phyloP scores from a whole-genome alignment of 2,797 vertebrate genomes.

The Percopsis omiscomaycus region DNA sequence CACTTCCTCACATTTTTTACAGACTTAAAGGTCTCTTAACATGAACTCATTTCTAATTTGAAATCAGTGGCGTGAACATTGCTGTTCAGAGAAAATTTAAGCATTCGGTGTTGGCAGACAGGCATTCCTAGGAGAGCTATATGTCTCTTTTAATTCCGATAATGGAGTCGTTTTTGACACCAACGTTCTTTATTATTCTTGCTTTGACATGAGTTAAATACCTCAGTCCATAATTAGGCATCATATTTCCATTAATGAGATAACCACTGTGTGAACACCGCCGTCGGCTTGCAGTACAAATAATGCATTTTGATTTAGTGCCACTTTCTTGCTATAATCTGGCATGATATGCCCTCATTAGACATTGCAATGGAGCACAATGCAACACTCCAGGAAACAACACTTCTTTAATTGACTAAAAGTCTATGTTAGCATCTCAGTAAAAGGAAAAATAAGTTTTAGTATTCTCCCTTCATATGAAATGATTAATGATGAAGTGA shows the following conservation, averaged over 20 bases:
- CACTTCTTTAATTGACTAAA: too few relatives aligned
- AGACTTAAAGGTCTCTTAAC: slow-evolving; percentile 30
- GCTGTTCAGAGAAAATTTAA: slow-evolving; percentile 14
- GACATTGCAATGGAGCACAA: background rate
- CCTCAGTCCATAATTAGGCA: background rate
- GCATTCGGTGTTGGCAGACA: slow-evolving; percentile 19
- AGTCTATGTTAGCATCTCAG: too few relatives aligned
- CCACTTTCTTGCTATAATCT: background rate
- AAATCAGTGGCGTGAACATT: slow-evolving; percentile 13
- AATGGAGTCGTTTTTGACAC: slow-evolving; percentile 6
- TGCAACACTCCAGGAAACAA: background rate
- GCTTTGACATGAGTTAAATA: slow-evolving; percentile 3
- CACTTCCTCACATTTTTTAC: slow-evolving; percentile 36
- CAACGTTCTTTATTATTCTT: background rate
- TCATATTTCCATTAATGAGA: background rate
- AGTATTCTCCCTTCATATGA: too few relatives aligned
- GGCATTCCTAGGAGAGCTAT: background rate
- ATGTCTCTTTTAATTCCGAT: slow-evolving; percentile 23
- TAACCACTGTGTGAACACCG: slow-evolving; percentile 5
- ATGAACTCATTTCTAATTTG: slow-evolving; percentile 6
- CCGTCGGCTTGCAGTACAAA: background rate
- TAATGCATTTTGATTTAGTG: background rate
- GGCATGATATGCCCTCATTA: background rate
- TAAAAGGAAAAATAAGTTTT: too few relatives aligned
- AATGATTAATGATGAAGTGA: too few relatives aligned